Evolutionary conservation across 2,888 invertebrate species (phyloP), one percentile per base, ranked within the genome.

Genomic region (Tenthredo notha): DNA sequence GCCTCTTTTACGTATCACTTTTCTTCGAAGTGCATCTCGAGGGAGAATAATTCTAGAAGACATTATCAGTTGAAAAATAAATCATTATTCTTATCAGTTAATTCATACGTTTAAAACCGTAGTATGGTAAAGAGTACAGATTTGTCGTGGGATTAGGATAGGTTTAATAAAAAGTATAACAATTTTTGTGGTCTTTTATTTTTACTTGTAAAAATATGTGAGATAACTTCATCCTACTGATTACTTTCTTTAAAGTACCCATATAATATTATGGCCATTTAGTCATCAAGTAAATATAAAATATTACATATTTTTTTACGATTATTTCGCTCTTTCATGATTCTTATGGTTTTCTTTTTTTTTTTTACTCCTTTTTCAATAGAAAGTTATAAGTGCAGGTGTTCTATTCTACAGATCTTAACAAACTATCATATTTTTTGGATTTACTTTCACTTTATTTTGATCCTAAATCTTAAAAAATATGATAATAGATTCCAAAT

Each of bases 1-100:
- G 47, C 43, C 21, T 80, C 21, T 37, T 67, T 47, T 70, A n/a
- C 5, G n/a, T 21, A 83, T 83, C 61, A 83, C 47, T 33, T 83
- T 50, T 65, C 29, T 7, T 10, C 37, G 18, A 70, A 29, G 29
- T n/a, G 47, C 83, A 83, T 83, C 33, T 67, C 67, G 67, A 67
- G 47, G 25, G 10, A 15, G n/a, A n/a, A 40, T 61, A n/a, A 40
- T 61, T 80, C 58, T 80, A 33, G 0, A 80, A 7, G 33, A 29
- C 1, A 80, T 40, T 25, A 58, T 15, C 29, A 61, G 10, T 29
- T 21, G 5, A 37, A n/a, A n/a, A 61, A 80, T 37, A 5, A 40
- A 37, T 12, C 40, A 12, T 37, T 47, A 47, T 21, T 75, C 0
- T 77, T 74, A n/a, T 43, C 43, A 43, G 74, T 10, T 74, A 74